Conservation (phyloP, 1,140 invertebrate species). For the Drosophila erecta region DNA sequence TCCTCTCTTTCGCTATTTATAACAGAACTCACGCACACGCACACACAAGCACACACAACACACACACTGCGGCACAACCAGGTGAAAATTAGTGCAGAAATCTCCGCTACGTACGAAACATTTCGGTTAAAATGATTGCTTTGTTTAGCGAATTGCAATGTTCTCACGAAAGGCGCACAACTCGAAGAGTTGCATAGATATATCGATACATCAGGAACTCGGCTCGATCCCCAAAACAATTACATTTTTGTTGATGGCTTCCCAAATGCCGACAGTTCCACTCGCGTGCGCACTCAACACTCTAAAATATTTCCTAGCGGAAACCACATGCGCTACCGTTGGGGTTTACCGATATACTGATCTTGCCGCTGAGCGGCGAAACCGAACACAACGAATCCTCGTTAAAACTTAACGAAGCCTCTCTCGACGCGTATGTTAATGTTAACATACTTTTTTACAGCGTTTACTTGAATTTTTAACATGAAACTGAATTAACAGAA, state of each 20-base stretch:
- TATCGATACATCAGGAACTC: not conserved
- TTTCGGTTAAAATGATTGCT: conserved; percentile 1
- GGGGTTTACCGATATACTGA: too few relatives aligned
- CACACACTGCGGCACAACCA: conserved; percentile 42
- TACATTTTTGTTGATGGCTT: too few relatives aligned
- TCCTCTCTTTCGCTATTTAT: conserved; percentile 67
- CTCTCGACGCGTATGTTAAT: too few relatives aligned
- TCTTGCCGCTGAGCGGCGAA: too few relatives aligned
- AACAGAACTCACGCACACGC: conserved; percentile 65
- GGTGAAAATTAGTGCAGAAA: conserved; percentile 76
- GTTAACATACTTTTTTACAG: too few relatives aligned
- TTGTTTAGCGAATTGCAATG: conserved; percentile 5
- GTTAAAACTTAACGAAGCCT: too few relatives aligned
- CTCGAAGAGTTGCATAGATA: too few relatives aligned
- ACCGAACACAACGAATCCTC: too few relatives aligned
- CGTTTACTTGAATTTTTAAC: too few relatives aligned
- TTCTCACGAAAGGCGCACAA: not conserved
- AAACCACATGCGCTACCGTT: too few relatives aligned
- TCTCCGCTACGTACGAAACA: conserved; percentile 27
- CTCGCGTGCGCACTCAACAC: conserved; percentile 1
- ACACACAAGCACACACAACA: conserved; percentile 8
- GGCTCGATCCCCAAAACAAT: conserved; percentile 3
- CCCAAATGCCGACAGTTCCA: not conserved
- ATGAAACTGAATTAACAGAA: too few relatives aligned
- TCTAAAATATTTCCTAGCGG: too few relatives aligned